These are phyloP conservation scores for Lacerta viridis DNA, from an alignment of 2,797 vertebrate species.

Conservation along the genomic window DNA sequence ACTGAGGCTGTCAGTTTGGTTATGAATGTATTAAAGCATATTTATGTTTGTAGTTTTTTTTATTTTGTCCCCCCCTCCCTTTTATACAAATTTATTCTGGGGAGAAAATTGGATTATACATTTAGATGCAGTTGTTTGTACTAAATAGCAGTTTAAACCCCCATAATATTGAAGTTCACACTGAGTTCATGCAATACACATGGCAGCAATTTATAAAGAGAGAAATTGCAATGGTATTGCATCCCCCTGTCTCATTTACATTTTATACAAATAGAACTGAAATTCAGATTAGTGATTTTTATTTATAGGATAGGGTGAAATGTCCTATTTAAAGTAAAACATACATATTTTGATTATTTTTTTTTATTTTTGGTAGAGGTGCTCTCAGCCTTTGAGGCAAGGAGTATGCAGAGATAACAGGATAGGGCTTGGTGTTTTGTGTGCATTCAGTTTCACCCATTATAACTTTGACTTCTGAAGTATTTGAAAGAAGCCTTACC, in stretches of 20 bases:
- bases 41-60: slow-evolving; percentile 48
- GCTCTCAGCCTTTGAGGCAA: background rate
- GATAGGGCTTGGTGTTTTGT: background rate
- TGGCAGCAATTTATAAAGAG: slow-evolving; percentile 42
- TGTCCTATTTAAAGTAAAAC: background rate
- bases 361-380: background rate
- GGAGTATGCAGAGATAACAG: background rate
- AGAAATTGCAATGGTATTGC: slow-evolving; percentile 15
- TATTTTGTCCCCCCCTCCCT: background rate
- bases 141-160: slow-evolving; percentile 45
- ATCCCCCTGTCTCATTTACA: background rate
- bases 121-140: slow-evolving; percentile 57
- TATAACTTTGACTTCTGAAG: background rate
- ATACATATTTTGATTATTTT: background rate
- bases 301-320: slow-evolving; percentile 9
- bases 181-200: background rate
- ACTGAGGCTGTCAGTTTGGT: slow-evolving; percentile 53
- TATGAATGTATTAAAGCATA: slow-evolving; percentile 56
- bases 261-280: background rate
- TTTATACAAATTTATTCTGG: slow-evolving; percentile 42
- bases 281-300: slow-evolving; percentile 38
- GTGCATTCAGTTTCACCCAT: background rate
- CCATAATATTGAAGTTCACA: slow-evolving; percentile 34
- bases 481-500: background rate
- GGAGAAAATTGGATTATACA: slow-evolving; percentile 50